Percentiles rank a stretch among this genome's conserved stretches.
Evolutionary conservation across 2,113 vertebrate genomes (phyloP).

Genomic region (Grammomys dolichurus): DNA sequence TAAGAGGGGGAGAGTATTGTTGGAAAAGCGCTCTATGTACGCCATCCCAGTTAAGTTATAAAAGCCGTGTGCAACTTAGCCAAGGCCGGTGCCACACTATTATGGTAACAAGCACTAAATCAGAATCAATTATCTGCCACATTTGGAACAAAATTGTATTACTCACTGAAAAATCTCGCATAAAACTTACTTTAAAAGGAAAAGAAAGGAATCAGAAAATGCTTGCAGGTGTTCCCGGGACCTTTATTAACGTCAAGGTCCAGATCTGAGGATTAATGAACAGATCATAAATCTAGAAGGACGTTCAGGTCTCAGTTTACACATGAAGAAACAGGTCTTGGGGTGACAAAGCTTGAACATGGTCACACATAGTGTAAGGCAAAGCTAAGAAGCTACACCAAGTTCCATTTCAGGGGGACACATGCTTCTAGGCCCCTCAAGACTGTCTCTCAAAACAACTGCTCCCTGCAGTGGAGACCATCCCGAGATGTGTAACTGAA

Average conservation of each 20-base stretch:
- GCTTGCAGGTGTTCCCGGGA: conserved; percentile 79
- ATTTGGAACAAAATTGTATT: conserved; percentile 76
- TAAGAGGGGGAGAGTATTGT: conserved; percentile 76
- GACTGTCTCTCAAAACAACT: neutral
- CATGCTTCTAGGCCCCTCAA: neutral
- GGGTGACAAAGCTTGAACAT: neutral
- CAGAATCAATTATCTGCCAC: conserved; percentile 77
- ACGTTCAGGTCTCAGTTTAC: conserved; percentile 17
- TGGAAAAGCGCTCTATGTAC: conserved; percentile 84
- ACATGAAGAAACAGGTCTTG: neutral
- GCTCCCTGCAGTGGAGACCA: neutral
- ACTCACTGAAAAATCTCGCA: conserved; percentile 75
- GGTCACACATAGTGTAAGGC: neutral
- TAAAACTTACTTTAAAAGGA: conserved; percentile 71
- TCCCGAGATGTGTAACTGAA: neutral
- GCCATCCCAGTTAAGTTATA: conserved; percentile 80
- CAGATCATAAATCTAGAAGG: conserved; percentile 23
- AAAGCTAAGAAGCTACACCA: neutral
- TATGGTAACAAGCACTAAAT: conserved; percentile 80
- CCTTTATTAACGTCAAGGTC: conserved; percentile 56
- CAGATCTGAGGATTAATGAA: conserved; percentile 47
- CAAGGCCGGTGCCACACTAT: conserved; percentile 74
- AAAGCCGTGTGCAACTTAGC: conserved; percentile 79
- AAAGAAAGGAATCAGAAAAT: conserved; percentile 64
- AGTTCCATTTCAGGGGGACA: neutral